phyloP scores from a whole-genome alignment of 2,113 vertebrate genomes.

The Callopanchax toddi region DNA sequence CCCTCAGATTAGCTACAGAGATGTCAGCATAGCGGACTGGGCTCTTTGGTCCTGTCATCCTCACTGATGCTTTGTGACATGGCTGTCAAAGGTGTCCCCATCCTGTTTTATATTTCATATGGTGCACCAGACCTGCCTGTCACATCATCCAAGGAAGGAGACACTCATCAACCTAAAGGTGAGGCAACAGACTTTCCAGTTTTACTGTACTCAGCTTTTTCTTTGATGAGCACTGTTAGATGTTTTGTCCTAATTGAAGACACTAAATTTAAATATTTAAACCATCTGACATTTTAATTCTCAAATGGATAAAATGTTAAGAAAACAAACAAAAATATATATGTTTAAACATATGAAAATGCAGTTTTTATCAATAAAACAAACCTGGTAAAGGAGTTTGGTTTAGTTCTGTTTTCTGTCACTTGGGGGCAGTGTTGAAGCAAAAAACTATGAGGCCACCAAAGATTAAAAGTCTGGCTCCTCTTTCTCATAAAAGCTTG shows the following conservation, averaged over 20 bases:
- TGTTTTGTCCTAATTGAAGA: too few relatives aligned
- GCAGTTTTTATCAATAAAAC: too few relatives aligned
- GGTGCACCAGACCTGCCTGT: conserved; percentile 69
- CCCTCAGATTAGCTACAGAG: conserved; percentile 86
- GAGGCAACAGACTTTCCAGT: conserved; percentile 23
- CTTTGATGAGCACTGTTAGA: not conserved
- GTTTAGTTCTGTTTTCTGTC: conserved; percentile 29
- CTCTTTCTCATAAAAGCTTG: conserved; percentile 26
- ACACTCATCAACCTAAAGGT: conserved; percentile 54
- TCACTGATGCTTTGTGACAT: conserved; percentile 83
- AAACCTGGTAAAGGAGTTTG: not conserved
- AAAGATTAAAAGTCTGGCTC: conserved; percentile 13
- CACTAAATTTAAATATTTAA: not conserved
- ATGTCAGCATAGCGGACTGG: conserved; percentile 73
- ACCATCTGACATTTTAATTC: too few relatives aligned
- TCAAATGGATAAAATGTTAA: too few relatives aligned
- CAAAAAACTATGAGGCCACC: conserved; percentile 42
- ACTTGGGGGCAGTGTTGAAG: conserved; percentile 79
- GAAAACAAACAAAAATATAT: too few relatives aligned
- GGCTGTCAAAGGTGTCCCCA: conserved; percentile 70
- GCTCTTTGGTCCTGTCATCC: conserved; percentile 71
- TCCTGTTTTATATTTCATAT: conserved; percentile 81
- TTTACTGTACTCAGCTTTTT: conserved; percentile 27
- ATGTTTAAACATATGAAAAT: too few relatives aligned
- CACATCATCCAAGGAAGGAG: conserved; percentile 60